Percentiles rank a stretch among this genome's conserved stretches.
phyloP scores from a whole-genome alignment of 2,113 vertebrate genomes.

The Cyprinodon tularosa region DNA sequence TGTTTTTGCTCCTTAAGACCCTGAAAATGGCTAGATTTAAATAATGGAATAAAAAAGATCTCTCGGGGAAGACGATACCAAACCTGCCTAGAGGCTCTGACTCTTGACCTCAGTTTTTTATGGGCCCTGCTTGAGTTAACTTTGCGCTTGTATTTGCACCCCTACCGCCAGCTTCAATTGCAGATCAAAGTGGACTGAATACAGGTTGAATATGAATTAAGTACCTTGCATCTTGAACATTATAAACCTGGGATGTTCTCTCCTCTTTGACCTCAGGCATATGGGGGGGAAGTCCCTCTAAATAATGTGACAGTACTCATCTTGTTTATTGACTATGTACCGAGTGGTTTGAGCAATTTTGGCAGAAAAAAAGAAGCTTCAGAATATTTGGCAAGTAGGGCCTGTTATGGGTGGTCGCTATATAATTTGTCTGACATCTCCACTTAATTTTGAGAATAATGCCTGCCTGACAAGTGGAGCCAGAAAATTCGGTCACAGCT shows the following conservation, averaged over 20 bases:
- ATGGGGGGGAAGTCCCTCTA: background rate
- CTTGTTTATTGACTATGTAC: background rate
- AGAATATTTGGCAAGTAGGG: background rate
- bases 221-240: too few species aligned
- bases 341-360: background rate
- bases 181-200: too few species aligned
- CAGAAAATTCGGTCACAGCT: background rate
- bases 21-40: too few species aligned
- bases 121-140: too few species aligned
- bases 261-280: background rate
- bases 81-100: too few species aligned
- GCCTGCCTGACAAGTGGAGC: background rate
- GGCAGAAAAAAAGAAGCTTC: background rate
- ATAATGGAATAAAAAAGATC: too few species aligned
- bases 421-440: background rate
- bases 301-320: background rate
- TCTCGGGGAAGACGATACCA: too few species aligned
- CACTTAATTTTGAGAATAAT: slow-evolving; percentile 1
- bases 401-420: background rate
- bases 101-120: too few species aligned
- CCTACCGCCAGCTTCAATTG: too few species aligned
- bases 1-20: too few species aligned
- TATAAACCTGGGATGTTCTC: background rate
- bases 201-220: too few species aligned
- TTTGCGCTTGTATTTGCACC: too few species aligned